Base-by-base conservation (phyloP, 2,888 invertebrate genomes). In the Cosmorhoe ocellata region DNA sequence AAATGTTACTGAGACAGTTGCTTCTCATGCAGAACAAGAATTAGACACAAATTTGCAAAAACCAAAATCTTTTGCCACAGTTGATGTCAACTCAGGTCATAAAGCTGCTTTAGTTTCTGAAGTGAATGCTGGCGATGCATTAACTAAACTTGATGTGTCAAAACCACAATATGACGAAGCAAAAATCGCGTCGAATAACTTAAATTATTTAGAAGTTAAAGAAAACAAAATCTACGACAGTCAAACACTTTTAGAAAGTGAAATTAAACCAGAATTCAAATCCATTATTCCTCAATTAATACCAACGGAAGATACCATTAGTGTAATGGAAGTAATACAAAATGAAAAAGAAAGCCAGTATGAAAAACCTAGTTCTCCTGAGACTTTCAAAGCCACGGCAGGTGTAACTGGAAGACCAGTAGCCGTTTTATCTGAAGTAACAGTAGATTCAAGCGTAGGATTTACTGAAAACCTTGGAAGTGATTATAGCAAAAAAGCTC, bases 1-100 rank as follows among this genome's bases (percentile, higher is more conserved):
- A 36, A 91, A 91, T 66, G 82, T 95, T 9, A 93, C 91, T 4
- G 92, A 93, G 79, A 70, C 92, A 0, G 67, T 90, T 43, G 66
- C 86, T 2, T 79, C 81, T 45, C 83, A 92, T 39, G 89, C 79
- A 71, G 93, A 92, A 87, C 77, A 81, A 76, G 80, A 69, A 47
- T 78, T 92, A 14, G 79, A 70, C 22, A 67, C 77, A 57, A 66
- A 74, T 32, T 71, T 80, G 63, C 63, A 66, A 45, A 84, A 87
- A n/a, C 72, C 83, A 54, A 69, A 77, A 47, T 83, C 76, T 26
- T 90, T 79, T 66, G 94, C 94, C 11, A 89, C 80, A 44, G 49
- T 91, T 24, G 88, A 91, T 44, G 71, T 93, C 30, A 79, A 90
- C 32, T 66, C 84, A 2, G 90, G 91, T 62, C 92, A 92, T 39